Evolutionary conservation across 2,888 invertebrate genomes (phyloP), one percentile per base, ranked within the genome.

Genomic region (Lepidochrysops patricia): DNA sequence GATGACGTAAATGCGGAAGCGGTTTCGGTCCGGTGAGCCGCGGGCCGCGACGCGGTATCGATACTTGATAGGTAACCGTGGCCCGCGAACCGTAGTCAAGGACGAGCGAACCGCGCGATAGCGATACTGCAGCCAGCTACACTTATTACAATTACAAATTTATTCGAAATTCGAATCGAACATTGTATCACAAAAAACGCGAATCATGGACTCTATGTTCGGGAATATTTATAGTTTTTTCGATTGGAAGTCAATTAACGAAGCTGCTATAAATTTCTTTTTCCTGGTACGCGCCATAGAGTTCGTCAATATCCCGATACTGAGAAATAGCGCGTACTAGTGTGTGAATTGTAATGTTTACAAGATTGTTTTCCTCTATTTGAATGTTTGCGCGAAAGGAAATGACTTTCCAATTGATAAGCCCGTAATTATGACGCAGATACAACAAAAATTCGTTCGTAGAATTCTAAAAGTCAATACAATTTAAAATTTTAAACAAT

Each of bases 1-100:
- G 60, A 67, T 77, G 77, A 80, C 79, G 81, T 77, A 70, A 73
- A 66, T 72, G 76, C 82, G 84, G 86, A 87, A 85, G 79, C 70
- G 69, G 79, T 76, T 77, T 80, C 82, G 82, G 81, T 74, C 74
- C 76, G 79, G 70, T 80, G 58, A 68, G 67, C 72, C 68, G 68
- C 70, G 66, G 61, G 62, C 50, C 60, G 60, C 26, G 52, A 62
- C 58, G 57, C 56, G 29, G 63, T 61, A 62, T 62, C 60, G 64
- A 43, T 19, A 43, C 43, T 43, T 27, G 52, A 52, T 52, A 52
- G 65, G 61, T 52, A 65, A 61, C 61, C 65, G 62, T 63, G 57
- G 62, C 71, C 72, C 73, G 66, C 68, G 63, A 64, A 70, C 72
- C 71, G 72, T 70, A 80, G 76, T 80, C 84, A 82, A 83, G 83